Percentiles rank a stretch among this genome's conserved stretches.
phyloP scores from a whole-genome alignment of 1,140 invertebrate species.

The Armadillidium nasatum region DNA sequence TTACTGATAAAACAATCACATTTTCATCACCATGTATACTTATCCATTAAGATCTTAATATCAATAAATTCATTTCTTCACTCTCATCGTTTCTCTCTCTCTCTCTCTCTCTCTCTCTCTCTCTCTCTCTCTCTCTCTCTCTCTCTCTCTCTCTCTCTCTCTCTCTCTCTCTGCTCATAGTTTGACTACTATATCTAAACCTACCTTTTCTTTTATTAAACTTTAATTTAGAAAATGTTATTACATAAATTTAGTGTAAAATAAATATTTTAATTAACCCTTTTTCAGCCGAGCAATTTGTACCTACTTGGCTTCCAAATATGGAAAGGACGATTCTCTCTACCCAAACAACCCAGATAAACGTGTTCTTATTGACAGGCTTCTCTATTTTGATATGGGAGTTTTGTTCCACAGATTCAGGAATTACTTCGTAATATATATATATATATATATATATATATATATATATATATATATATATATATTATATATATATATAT shows the following conservation, averaged over 20 bases:
- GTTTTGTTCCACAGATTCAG: conserved; percentile 54
- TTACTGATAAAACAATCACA: background rate
- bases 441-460: background rate
- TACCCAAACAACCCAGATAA: conserved; percentile 64
- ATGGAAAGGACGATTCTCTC: conserved; percentile 62
- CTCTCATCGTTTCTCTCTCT: no score
- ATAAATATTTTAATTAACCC: background rate
- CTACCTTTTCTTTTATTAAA: background rate
- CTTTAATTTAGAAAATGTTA: background rate
- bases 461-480: background rate
- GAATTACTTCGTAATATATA: background rate
- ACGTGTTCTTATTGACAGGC: conserved; percentile 65
- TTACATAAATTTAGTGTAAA: no score
- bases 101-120: no score
- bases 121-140: no score
- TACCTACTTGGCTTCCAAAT: conserved; percentile 64
- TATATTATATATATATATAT: conserved; percentile 12
- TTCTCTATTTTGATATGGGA: conserved; percentile 68
- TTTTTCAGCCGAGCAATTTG: conserved; percentile 61
- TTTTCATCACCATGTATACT: background rate
- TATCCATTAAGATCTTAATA: conserved; percentile 5
- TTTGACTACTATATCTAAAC: no score
- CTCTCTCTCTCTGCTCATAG: no score
- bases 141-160: no score
- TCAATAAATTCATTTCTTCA: no score